Evolutionary conservation across 2,888 invertebrate species (phyloP), one percentile per base, ranked within the genome.

Genomic region (Trichogramma evanescens): DNA sequence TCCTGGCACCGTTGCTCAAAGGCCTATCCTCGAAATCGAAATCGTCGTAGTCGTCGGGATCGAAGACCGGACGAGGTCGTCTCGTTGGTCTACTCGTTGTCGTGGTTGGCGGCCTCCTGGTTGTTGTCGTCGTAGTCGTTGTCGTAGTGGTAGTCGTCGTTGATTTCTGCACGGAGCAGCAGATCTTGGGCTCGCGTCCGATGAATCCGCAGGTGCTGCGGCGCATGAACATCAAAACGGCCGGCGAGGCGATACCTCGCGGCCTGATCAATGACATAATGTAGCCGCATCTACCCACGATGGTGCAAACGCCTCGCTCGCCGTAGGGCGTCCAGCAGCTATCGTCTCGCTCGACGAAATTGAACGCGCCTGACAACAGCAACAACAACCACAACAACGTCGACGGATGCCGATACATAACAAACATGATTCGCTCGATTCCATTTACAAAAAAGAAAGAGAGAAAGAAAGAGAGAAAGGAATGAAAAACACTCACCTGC

Each of bases 171-270:
- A 26, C 26, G 89, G 70, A 91, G 91, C 74, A 82, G 66, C 81
- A 82, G 54, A 89, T 88, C 76, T 82, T 82, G 4, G 89, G 87
- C 8, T 80, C 68, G 61, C 73, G 70, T 1, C 82, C 82, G 38
- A 81, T 78, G 67, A 84, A 85, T 0, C 89, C 89, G 66, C 91
- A 91, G 1, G 86, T 85, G 6, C 89, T 83, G 50, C 79, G 78
- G 61, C 84, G 80, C 49, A 91, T 76, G 65, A 83, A 83, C 9
- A 75, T 70, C 0, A 80, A 77, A 10, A 81, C 76, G 5, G 78
- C 69, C 0, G 73, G 68, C 0, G 74, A 68, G 8, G 1, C 3
- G 5, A 80, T 74, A 1, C 79, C 80, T 2, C 79, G 74, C 1
- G 71, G 65, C 61, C 78, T 75, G 46, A 85, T 70, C 58, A 82